phyloP scores from a whole-genome alignment of 2,113 vertebrate species.

The Glareola pratincola region DNA sequence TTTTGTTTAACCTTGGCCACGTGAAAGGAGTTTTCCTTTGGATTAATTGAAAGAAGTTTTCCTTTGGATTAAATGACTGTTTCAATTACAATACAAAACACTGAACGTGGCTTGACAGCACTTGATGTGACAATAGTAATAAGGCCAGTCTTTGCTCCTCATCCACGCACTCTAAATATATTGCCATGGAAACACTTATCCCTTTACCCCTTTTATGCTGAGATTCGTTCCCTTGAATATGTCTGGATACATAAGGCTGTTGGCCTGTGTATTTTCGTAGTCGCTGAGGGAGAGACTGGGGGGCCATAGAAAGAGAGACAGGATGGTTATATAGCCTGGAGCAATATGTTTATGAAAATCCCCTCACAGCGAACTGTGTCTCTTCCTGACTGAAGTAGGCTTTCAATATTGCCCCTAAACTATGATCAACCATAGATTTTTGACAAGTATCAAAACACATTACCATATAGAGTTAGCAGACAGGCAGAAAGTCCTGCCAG shows the following conservation, averaged over 20 bases:
- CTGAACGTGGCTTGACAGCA: neutral
- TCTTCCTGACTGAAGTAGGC: neutral
- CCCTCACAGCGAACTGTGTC: neutral
- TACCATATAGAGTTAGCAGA: neutral
- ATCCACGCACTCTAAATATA: neutral
- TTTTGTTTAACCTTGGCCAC: neutral
- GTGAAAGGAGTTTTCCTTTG: neutral
- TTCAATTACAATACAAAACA: neutral
- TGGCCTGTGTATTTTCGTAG: neutral
- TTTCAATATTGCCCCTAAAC: conserved; percentile 4
- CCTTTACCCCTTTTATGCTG: neutral
- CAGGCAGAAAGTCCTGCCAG: neutral
- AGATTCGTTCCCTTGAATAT: neutral
- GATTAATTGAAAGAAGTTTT: neutral
- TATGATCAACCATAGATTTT: neutral
- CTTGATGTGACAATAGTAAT: neutral
- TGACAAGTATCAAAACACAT: neutral
- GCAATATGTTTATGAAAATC: neutral
- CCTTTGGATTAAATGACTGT: neutral
- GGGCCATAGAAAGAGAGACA: neutral
- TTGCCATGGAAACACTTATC: neutral
- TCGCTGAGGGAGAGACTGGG: neutral
- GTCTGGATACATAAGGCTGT: neutral
- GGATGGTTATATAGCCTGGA: neutral
- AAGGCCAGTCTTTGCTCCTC: neutral